Percentiles rank a stretch among this genome's conserved stretches.
Evolutionary conservation across 2,888 invertebrate species (phyloP).

Genomic region (Drosophila tripunctata): DNA sequence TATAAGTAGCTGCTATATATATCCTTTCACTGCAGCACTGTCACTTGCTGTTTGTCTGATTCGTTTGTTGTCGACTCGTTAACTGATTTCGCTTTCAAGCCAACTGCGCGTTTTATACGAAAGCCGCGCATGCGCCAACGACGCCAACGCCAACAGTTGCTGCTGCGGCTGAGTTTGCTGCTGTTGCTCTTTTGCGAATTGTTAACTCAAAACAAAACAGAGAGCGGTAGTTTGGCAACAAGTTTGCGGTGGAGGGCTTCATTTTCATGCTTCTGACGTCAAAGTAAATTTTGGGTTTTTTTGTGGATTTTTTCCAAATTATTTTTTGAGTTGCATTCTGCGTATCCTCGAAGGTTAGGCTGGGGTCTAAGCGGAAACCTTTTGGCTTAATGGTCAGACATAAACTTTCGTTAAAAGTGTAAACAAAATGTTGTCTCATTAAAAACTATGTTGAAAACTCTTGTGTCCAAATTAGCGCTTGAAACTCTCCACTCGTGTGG

Average conservation of each 20-base stretch:
- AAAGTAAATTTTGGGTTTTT: conserved; percentile 35
- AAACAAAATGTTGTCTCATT: conserved; percentile 38
- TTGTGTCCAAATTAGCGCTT: conserved; percentile 61
- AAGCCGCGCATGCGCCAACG: conserved; percentile 71
- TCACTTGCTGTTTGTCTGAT: conserved; percentile 37
- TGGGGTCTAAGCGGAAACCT: conserved; percentile 49
- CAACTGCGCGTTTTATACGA: conserved; percentile 78
- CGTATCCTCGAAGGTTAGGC: conserved; percentile 56
- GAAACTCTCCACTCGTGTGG: conserved; percentile 52
- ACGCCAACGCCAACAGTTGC: conserved; percentile 23
- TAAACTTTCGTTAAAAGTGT: conserved; percentile 3
- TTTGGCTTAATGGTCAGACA: conserved; percentile 15
- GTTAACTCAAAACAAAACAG: conserved; percentile 64
- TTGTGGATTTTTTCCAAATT: conserved; percentile 28
- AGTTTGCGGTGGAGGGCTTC: conserved; percentile 15
- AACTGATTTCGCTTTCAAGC: conserved; percentile 78
- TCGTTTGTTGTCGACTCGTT: conserved; percentile 71
- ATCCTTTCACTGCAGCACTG: conserved; percentile 65
- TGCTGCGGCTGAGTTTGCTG: conserved; percentile 7
- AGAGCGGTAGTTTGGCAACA: conserved; percentile 30
- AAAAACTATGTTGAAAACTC: conserved; percentile 50
- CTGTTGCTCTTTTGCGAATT: conserved; percentile 61
- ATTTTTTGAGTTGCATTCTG: conserved; percentile 58
- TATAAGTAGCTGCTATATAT: conserved; percentile 46
- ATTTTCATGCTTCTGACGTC: conserved; percentile 49